Evolutionary conservation across 2,888 invertebrate genomes (phyloP), one percentile per base, ranked within the genome.

Genomic region (Drosophila silvestris): DNA sequence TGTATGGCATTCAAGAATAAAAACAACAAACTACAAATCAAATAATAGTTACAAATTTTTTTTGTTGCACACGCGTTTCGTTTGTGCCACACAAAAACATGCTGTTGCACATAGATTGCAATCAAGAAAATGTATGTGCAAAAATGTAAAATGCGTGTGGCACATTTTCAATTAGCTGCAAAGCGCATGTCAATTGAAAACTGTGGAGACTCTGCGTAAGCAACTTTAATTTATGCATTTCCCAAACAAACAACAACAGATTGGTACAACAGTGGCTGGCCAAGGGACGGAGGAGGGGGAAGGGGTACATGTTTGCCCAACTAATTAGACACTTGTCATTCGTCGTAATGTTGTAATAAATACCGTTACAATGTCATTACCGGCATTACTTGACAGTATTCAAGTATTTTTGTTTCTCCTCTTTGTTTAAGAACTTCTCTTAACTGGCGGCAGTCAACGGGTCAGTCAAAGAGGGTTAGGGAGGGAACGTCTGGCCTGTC

Each of bases 301-400:
- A 12, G 30, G 33, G 2, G 53, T 50, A 39, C 72, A 75, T 84
- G 91, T 91, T 86, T 91, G 61, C 64, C 59, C 71, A 78, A 87
- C 87, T 91, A 88, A 91, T 88, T 88, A 88, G 91, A 84, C 88
- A 87, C 91, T 91, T 91, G 87, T 91, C 90, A 78, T 80, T 79
- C 77, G 77, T 74, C 62, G 81, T 90, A 84, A 89, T 91, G 89
- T 82, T 89, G 87, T 91, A 90, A 91, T 89, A 87, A 87, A 91
- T 90, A 89, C 87, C 87, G 87, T 89, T 90, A 89, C 90, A 87
- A 87, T 91, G 89, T 87, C 91, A 87, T 87, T 87, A 89, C 84
- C 91, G 77, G 75, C 89, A 90, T 83, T 86, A 88, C 91, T 80
- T 78, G 88, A 56, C 74, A 74, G 74, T 73, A 80, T 89, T 89